Base-by-base conservation (phyloP, 2,888 invertebrate genomes). In the Chrysolina oricalcia region DNA sequence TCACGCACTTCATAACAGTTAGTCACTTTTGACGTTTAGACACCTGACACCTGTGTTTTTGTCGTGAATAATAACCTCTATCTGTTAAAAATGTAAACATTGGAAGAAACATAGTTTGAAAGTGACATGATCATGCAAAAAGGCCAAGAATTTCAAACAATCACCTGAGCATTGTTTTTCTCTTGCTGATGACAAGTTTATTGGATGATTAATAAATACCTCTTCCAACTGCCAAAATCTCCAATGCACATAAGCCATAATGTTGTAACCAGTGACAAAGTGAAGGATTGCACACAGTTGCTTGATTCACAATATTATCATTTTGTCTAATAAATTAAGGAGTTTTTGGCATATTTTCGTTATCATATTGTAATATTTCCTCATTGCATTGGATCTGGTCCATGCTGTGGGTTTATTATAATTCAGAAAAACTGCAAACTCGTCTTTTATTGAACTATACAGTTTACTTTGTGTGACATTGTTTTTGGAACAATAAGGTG, bases 131-230 rank as follows among this genome's bases (percentile, higher is more conserved):
- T n/a, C 0, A 27, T 19, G 23, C n/a, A 59, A 23, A 27, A 59
- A 59, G 21, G 27, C 23, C 27, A 27, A n/a, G 43, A 41, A 10
- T 43, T 46, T 21, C 2, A 23, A 41, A 46, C 46, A 66, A 23
- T 66, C 48, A 48, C 27, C 66, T 23, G 23, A 48, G 56, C 35
- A 17, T 59, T 59, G 35, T 59, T 59, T 66, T 65, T n/a, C 9
- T 66, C 13, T 23, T 35, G n/a, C 15, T 35, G 67, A 27, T 67
- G 67, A 67, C 67, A 50, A 10, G 67, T 67, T 67, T 48, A 67
- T 67, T 50, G 35, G 50, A 53, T 67, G 50, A 48, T 50, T 43
- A 50, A 67, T 67, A 35, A 17, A 50, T 67, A 35, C 67, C 67
- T 23, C 10, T 50, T 21, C 35, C 1, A 41, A 50, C 35, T 67